Base-by-base conservation (phyloP, 2,113 vertebrate species). In the Mormoops blainvillei region DNA sequence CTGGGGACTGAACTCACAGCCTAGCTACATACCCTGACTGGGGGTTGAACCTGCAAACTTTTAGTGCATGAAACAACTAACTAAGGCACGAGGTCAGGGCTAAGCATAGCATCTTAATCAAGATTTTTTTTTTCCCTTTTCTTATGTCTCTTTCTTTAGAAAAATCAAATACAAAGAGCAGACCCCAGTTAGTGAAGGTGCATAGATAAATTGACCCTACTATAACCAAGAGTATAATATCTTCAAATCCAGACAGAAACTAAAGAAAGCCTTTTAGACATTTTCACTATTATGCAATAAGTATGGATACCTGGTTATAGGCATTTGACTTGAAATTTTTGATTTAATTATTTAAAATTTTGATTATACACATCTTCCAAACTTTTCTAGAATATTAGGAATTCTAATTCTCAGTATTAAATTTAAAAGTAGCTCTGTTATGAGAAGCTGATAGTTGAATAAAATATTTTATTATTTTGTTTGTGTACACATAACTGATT, bases 391-490 rank as follows among this genome's bases (percentile, higher is more conserved):
- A 52, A 54, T 88, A 90, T 70, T 71, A 58, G 15, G 4, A 8
- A 81, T 65, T 74, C 7, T 90, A 70, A 41, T 41, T 93, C 10
- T 82, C 14, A 22, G 1, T 38, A 76, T 15, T 80, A 89, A 92
- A 94, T 56, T 81, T 65, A 84, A 73, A 70, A 67, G n/a, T 93
- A 65, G 12, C 63, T 83, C 61, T 78, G 16, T 67, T 2, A 56
- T 2, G 7, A 7, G 54, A 88, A 48, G 15, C 63, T 81, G 36
- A 52, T n/a, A 95, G 9, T 3, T 81, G 3, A 58, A 78, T 56
- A 54, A 54, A 92, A 81, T 58, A 89, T 58, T 90, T 94, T 19
- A 31, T 81, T 94, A 67, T 85, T 85, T 88, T 70, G 74, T 65
- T 71, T 93, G 8, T 78, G 24, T 86, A 19, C 19, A 91, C 2